Evolutionary conservation across 2,888 invertebrate genomes (phyloP).

Genomic region (Tricholauxania praeusta): DNA sequence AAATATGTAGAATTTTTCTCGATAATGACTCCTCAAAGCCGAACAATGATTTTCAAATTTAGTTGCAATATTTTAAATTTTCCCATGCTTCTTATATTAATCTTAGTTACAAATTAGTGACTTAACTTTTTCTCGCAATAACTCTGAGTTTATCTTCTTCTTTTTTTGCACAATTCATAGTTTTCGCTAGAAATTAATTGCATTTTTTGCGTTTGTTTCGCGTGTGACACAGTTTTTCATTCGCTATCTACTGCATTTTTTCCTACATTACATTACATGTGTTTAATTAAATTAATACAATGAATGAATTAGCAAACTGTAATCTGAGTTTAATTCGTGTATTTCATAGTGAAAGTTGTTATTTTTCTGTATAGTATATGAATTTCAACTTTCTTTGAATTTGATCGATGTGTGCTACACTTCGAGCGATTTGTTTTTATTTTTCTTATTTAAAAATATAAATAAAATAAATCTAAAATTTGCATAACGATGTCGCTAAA

Average conservation of each 20-base stretch:
- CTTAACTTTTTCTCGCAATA: slow-evolving; percentile 15
- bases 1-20: too few species aligned
- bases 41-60: too few species aligned
- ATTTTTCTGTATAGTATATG: not conserved
- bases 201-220: slow-evolving; percentile 30
- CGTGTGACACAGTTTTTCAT: slow-evolving; percentile 52
- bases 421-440: not conserved
- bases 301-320: slow-evolving; percentile 34
- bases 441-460: not conserved
- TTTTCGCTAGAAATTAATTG: slow-evolving; percentile 26
- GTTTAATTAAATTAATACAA: slow-evolving; percentile 47
- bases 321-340: slow-evolving; percentile 36
- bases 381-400: not conserved
- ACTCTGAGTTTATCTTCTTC: slow-evolving; percentile 21
- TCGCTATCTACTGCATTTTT: not conserved
- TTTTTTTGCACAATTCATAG: slow-evolving; percentile 37
- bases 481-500: too few species aligned
- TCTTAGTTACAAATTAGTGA: not conserved
- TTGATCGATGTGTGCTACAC: not conserved
- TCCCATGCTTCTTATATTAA: too few species aligned
- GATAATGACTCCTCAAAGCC: too few species aligned
- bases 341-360: slow-evolving; percentile 34
- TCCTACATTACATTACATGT: slow-evolving; percentile 41
- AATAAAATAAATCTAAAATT: too few species aligned
- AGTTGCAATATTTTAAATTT: too few species aligned